These are phyloP conservation scores for Paragorgia papillata DNA, from an alignment of 92 coral and sea anemone species.

Conservation along the genomic window DNA sequence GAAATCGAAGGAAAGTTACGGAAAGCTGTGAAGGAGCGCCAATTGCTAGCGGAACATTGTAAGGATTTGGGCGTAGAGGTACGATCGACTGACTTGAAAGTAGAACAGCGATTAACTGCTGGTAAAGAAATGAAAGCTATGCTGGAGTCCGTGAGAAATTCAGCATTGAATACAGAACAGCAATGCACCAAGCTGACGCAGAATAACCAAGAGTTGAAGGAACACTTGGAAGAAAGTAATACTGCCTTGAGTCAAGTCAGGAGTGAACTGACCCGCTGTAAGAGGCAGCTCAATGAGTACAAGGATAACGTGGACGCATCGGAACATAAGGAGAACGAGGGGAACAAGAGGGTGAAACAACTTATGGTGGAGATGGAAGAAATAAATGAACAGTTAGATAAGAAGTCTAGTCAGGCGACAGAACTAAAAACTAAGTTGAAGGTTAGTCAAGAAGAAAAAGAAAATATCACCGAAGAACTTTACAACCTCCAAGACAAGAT, in stretches of 20 bases:
- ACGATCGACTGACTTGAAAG: background rate
- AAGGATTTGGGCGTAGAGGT: background rate
- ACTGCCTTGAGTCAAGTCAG: conserved; percentile 3
- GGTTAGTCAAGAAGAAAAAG: background rate
- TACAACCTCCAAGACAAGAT: conserved; percentile 8
- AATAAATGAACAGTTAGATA: background rate
- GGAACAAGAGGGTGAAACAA: conserved; percentile 33
- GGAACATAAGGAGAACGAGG: conserved; percentile 36
- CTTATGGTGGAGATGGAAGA: conserved; percentile 16
- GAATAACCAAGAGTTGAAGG: conserved; percentile 6
- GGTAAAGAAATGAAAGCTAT: conserved; percentile 3
- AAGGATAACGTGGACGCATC: conserved; percentile 26
- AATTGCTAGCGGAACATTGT: conserved; percentile 1
- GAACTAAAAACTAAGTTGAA: conserved; percentile 19
- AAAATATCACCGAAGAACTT: conserved; percentile 3
- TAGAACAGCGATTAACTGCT: background rate
- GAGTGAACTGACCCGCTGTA: conserved; percentile 24
- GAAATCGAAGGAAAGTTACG: conserved; percentile 1
- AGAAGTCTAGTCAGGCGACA: background rate
- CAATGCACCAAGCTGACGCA: conserved; percentile 2
- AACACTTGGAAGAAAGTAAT: conserved; percentile 9
- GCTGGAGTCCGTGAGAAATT: background rate
- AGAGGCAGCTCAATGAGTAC: conserved; percentile 10
- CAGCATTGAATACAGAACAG: background rate
- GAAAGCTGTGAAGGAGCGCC: background rate